Conservation (phyloP, 2,797 vertebrate species). For the Phyllotis vaccarum region DNA sequence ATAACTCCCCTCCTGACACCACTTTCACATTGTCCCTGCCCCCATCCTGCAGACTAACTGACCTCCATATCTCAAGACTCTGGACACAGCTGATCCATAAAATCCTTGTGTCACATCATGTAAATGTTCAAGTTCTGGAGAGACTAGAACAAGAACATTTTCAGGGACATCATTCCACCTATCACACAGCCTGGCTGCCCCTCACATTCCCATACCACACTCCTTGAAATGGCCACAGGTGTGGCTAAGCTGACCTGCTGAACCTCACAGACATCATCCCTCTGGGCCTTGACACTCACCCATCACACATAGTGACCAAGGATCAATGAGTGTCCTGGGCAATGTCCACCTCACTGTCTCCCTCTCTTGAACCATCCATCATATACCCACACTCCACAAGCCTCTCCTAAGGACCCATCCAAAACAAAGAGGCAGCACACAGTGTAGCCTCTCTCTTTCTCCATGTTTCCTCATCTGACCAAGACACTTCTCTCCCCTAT, state of each 20-base stretch:
- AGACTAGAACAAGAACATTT: no score
- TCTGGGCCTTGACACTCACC: not conserved
- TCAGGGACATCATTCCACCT: not conserved
- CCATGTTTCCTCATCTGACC: not conserved
- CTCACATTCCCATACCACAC: not conserved
- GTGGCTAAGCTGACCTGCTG: not conserved
- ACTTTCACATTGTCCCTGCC: accelerated
- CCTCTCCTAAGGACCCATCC: not conserved
- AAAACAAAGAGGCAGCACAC: not conserved
- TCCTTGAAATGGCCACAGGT: not conserved
- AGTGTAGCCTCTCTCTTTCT: not conserved
- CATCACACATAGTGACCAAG: not conserved
- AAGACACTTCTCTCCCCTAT: no score
- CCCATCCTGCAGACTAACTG: no score
- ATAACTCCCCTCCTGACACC: not conserved
- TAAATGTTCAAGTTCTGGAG: not conserved
- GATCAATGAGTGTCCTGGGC: not conserved
- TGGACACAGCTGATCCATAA: not conserved
- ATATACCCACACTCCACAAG: not conserved
- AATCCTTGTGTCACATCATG: not conserved
- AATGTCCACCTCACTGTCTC: not conserved
- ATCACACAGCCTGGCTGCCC: not conserved
- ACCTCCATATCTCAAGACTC: not conserved
- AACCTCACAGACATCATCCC: not conserved
- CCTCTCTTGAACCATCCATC: not conserved